Evolutionary conservation across 2,797 vertebrate species (phyloP).

Genomic region (Peromyscus aztecus): DNA sequence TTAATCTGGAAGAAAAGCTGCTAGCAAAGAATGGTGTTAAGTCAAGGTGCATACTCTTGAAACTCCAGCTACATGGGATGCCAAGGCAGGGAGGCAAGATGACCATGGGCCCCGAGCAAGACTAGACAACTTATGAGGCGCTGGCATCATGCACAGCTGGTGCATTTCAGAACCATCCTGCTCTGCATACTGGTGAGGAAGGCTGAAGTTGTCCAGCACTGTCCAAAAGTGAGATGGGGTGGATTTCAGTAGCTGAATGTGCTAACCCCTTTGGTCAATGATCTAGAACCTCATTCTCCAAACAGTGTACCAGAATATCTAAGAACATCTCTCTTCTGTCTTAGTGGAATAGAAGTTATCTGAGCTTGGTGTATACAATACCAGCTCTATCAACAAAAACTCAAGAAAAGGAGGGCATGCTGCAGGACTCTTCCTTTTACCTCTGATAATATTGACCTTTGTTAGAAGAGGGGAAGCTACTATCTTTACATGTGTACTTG

Average conservation of each 20-base stretch:
- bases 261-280: background rate
- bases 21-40: background rate
- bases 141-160: background rate
- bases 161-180: background rate
- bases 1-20: background rate
- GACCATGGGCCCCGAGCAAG: rapidly evolving
- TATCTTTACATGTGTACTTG: background rate
- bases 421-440: too few species aligned
- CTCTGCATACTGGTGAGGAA: background rate
- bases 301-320: background rate
- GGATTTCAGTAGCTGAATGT: background rate
- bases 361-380: background rate
- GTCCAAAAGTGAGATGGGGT: background rate
- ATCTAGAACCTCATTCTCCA: background rate
- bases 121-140: background rate
- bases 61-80: background rate
- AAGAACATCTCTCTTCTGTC: background rate
- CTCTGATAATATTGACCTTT: background rate
- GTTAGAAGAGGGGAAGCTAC: background rate
- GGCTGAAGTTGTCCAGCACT: background rate
- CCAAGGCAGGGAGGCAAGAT: background rate
- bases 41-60: background rate
- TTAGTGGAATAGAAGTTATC: background rate
- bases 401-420: background rate
- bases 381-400: background rate